phyloP scores from a whole-genome alignment of 2,888 invertebrate species.

The Callyntrura guangdongensis region DNA sequence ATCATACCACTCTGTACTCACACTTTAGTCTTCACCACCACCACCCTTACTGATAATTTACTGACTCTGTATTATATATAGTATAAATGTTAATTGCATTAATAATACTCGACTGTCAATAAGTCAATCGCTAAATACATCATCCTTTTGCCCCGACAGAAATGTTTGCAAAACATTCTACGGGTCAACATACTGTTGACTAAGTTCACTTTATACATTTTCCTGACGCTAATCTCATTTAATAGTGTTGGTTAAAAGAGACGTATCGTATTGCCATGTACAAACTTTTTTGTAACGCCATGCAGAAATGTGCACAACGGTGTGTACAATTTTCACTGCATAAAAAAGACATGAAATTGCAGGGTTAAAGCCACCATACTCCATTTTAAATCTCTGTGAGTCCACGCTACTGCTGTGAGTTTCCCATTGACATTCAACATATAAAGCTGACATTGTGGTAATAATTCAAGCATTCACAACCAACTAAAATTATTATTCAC shows the following conservation, averaged over 20 bases:
- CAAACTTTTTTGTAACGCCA: too few species aligned
- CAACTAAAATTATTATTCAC: not conserved
- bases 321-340: too few species aligned
- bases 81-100: too few species aligned
- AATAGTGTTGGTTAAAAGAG: too few species aligned
- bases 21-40: too few species aligned
- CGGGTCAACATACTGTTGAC: not conserved
- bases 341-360: not conserved
- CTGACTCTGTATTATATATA: too few species aligned
- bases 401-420: not conserved
- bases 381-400: not conserved
- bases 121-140: not conserved
- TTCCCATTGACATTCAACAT: not conserved
- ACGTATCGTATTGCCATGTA: too few species aligned
- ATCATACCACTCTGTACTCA: not conserved
- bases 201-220: not conserved
- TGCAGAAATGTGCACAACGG: too few species aligned
- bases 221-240: too few species aligned
- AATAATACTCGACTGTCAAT: not conserved
- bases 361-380: not conserved
- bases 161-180: not conserved
- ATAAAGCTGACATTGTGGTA: not conserved
- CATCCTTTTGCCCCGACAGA: not conserved
- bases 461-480: slow-evolving; percentile 1
- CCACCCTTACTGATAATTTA: too few species aligned